These are phyloP conservation scores for Oikopleura albicans DNA, from an alignment of 23 tunicate species.

Conservation along the genomic window DNA sequence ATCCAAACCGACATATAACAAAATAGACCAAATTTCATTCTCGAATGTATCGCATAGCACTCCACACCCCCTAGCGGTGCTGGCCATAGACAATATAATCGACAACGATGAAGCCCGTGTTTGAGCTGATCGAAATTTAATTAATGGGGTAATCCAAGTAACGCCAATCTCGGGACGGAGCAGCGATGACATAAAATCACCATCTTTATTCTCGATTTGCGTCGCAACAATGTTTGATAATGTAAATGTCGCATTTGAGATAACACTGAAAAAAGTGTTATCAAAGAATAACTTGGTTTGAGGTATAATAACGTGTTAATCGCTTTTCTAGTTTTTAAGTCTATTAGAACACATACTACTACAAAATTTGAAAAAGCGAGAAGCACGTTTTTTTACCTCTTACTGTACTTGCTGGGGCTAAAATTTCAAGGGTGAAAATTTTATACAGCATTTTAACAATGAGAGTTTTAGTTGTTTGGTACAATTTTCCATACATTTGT, in stretches of 20 bases:
- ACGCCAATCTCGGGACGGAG: neutral
- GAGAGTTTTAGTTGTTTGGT: too few relatives aligned
- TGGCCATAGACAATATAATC: neutral
- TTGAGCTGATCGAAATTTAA: neutral
- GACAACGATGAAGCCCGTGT: neutral
- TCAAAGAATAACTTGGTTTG: too few relatives aligned
- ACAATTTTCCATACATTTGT: too few relatives aligned
- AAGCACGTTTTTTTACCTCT: too few relatives aligned
- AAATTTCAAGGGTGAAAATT: too few relatives aligned
- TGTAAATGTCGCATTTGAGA: neutral
- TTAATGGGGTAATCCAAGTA: neutral
- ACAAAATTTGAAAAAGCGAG: too few relatives aligned
- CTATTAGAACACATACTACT: too few relatives aligned
- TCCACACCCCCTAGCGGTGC: neutral
- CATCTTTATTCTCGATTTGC: neutral
- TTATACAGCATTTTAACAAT: too few relatives aligned
- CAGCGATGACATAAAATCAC: neutral
- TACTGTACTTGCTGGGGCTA: too few relatives aligned
- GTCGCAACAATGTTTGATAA: neutral
- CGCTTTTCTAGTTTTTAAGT: too few relatives aligned
- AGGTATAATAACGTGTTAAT: too few relatives aligned
- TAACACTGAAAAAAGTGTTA: too few relatives aligned
- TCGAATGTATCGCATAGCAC: neutral
- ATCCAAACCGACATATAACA: neutral
- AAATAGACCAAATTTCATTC: neutral